These are phyloP conservation scores for Palythoa caribaeorum DNA, from an alignment of 92 coral and sea anemone genomes.

Conservation along the genomic window DNA sequence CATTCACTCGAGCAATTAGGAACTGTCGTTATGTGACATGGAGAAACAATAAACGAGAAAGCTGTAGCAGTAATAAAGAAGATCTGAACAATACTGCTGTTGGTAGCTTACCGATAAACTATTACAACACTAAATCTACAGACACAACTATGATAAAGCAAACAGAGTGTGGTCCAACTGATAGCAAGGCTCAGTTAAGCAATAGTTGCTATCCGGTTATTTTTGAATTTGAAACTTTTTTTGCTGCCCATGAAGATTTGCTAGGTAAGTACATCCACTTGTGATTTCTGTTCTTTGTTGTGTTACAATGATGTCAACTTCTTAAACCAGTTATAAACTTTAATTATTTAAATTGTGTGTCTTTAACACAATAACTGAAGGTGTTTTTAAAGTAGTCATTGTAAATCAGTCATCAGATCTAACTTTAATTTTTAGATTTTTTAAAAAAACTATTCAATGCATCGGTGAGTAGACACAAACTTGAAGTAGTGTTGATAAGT, in stretches of 20 bases:
- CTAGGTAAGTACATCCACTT: no score
- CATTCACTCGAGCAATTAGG: background rate
- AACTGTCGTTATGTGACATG: background rate
- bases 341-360: no score
- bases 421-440: no score
- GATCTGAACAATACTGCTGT: background rate
- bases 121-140: background rate
- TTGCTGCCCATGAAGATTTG: background rate
- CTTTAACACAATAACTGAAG: no score
- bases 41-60: background rate
- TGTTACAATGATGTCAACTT: no score
- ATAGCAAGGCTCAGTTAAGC: background rate
- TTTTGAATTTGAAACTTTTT: slow-evolving; percentile 1
- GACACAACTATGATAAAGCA: background rate
- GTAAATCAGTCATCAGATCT: no score
- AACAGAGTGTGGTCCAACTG: background rate
- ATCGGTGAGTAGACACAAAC: no score
- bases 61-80: background rate
- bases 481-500: no score
- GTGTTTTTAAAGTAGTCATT: no score
- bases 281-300: no score
- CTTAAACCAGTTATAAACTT: no score
- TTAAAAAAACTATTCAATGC: no score
- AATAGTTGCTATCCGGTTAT: background rate
- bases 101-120: background rate